Evolutionary conservation across 2,797 vertebrate genomes (phyloP), one percentile per base, ranked within the genome.

Genomic region (Enteromius argenteus): DNA sequence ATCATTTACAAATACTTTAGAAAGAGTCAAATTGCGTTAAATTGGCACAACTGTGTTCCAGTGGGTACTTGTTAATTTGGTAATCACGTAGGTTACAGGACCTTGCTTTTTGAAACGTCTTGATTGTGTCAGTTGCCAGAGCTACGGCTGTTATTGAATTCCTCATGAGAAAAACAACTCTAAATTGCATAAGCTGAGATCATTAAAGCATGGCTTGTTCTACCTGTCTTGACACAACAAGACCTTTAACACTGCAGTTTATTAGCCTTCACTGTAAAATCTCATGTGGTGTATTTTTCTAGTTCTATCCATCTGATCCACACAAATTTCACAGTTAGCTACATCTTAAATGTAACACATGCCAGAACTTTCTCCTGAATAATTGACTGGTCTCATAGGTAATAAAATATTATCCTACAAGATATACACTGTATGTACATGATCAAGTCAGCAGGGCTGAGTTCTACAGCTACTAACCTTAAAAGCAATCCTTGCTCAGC

Each of bases 401-500:
- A 37, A 79, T 79, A 51, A 66, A 79, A 37, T 66, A 79, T 53
- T n/a, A 49, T 49, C 30, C 77, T 51, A n/a, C 21, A 60, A 76
- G 46, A 32, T 42, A 68, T n/a, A 17, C 0, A 6, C 71, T 58
- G 39, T n/a, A 49, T 23, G 51, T 39, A 44, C 53, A 46, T 32
- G 39, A 82, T 11, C 21, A 46, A 19, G 51, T 69, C 66, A 64
- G 71, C 58, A 67, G 60, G 46, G 21, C n/a, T 46, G 17, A 75
- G 51, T 44, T 78, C 37, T 71, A 35, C 37, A 27, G 23, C 49
- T 46, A n/a, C 74, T 84, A 60, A 69, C 51, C 39, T 84, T 71
- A 79, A 69, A 68, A 79, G 37, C 39, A 53, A 82, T 80, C 86
- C 88, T 87, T 82, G 64, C 89, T 91, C 92, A 93, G 93, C 91